Percentiles rank a stretch among this genome's conserved stretches.
These are phyloP conservation scores for Drosophila putrida DNA, from an alignment of 2,888 invertebrate species.

Conservation along the genomic window DNA sequence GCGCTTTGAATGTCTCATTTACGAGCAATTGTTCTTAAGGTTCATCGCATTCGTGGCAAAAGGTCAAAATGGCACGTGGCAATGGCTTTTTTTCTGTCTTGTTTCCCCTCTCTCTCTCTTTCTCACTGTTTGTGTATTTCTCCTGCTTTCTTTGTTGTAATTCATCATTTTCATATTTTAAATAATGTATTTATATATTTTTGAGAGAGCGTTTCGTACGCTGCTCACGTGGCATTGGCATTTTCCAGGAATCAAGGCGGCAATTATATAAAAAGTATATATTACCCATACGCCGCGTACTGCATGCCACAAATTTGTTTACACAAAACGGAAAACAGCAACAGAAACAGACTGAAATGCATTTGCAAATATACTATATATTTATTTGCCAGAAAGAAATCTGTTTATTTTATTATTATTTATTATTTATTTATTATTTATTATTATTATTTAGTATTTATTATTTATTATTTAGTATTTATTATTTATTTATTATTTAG, in stretches of 20 bases:
- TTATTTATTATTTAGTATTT: too few species aligned
- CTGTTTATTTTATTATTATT: neutral
- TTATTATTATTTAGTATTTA: too few species aligned
- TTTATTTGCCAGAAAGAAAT: neutral
- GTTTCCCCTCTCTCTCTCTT: neutral
- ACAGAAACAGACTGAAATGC: neutral
- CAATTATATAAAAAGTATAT: slow-evolving; percentile 50
- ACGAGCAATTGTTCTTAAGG: slow-evolving; percentile 63
- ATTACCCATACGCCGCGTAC: slow-evolving; percentile 52
- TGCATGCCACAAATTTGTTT: slow-evolving; percentile 3
- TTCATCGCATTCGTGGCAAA: slow-evolving; percentile 64
- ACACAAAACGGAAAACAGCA: neutral
- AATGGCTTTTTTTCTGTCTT: slow-evolving; percentile 40
- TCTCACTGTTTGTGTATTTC: too few species aligned
- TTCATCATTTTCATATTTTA: slow-evolving; percentile 26
- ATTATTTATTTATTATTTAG: too few species aligned
- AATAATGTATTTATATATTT: neutral
- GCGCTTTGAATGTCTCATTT: slow-evolving; percentile 70
- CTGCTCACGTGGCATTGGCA: slow-evolving; percentile 62
- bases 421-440: neutral
- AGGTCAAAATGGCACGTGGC: slow-evolving; percentile 61
- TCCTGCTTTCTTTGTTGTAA: slow-evolving; percentile 16
- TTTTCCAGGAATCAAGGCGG: slow-evolving; percentile 24
- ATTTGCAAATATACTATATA: neutral
- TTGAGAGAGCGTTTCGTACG: slow-evolving; percentile 4